Evolutionary conservation across 23 tunicate species (phyloP), one percentile per base, ranked within the genome.

Genomic region (Ascidia mentula): DNA sequence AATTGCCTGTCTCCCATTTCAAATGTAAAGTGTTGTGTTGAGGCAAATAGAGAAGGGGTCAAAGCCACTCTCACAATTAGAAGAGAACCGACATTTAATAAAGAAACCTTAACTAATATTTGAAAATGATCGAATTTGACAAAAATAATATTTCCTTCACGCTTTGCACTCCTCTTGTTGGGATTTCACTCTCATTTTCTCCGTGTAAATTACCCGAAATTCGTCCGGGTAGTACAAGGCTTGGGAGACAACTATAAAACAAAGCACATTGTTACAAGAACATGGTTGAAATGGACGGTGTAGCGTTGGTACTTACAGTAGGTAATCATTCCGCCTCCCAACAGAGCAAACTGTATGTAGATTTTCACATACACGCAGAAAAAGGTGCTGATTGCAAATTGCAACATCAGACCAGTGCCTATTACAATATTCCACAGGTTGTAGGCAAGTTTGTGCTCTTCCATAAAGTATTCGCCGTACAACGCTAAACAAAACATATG

Each of bases 301-400:
- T n/a, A n/a, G n/a, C n/a, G n/a, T n/a, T n/a, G n/a, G 13, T 53
- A 53, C 82, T 87, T 74, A 87, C 91, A 80, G 79, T 87, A 87
- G 6, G 40, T 34, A 4, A 81, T 17, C 45, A 81, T 31, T 2
- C 37, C 80, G 36, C 61, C 1, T 26, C 72, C 30, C 28, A 87
- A 40, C 36, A 81, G 39, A 6, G 70, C 78, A 12, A 87, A 40
- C 40, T 87, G 91, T 24, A 80, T 26, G 74, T 87, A 87, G 37
- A 87, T 81, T 79, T 87, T 87, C 37, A 74, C 78, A 34, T 77
- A 72, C 33, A 87, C 85, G 69, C 91, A 87, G 13, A 87, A 76
- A 33, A 34, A 28, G 26, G 70, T 73, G 45, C 91, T 87, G 60
- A 82, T 40, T 6, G 86, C 82, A 75, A 87, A 87, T 35, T 80